Evolutionary conservation across 2,113 vertebrate species (phyloP).

Genomic region (Astatoreochromis straeleni): DNA sequence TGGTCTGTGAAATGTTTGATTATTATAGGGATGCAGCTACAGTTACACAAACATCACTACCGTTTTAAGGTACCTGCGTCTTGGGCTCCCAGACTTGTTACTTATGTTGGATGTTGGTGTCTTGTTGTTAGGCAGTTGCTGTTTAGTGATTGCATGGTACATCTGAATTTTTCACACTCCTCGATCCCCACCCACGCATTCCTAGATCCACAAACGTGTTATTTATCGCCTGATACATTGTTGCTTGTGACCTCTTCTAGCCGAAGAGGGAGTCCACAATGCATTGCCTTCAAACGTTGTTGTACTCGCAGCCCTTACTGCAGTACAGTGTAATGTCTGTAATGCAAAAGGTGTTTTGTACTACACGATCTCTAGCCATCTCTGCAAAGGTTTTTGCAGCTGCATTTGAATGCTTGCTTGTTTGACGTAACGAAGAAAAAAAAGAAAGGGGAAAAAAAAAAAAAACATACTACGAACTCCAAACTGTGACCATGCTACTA

Average conservation of each 20-base stretch:
- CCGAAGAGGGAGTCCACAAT: slow-evolving; percentile 57
- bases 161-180: slow-evolving; percentile 40
- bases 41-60: slow-evolving; percentile 42
- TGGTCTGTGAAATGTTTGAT: slow-evolving; percentile 56
- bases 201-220: slow-evolving; percentile 15
- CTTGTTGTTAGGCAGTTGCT: slow-evolving; percentile 46
- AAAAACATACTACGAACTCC: slow-evolving; percentile 67
- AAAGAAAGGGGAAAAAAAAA: fast-evolving
- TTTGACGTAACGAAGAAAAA: slow-evolving; percentile 61
- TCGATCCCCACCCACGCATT: neutral
- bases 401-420: slow-evolving; percentile 64
- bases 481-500: slow-evolving; percentile 81
- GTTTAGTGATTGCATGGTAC: slow-evolving; percentile 58
- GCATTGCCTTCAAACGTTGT: slow-evolving; percentile 66
- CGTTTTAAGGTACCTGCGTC: slow-evolving; percentile 42
- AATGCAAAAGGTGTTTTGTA: slow-evolving; percentile 80
- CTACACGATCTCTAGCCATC: slow-evolving; percentile 67
- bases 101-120: slow-evolving; percentile 40
- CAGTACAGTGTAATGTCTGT: slow-evolving; percentile 85
- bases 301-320: slow-evolving; percentile 80
- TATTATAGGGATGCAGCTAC: slow-evolving; percentile 52
- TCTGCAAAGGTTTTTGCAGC: slow-evolving; percentile 59
- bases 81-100: slow-evolving; percentile 52
- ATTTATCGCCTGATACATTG: slow-evolving; percentile 48
- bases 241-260: slow-evolving; percentile 55